A percentile compares a stretch with the other conserved stretches of the same genome.
phyloP scores from a whole-genome alignment of 2,113 vertebrate genomes.

The Trogon surrucura region DNA sequence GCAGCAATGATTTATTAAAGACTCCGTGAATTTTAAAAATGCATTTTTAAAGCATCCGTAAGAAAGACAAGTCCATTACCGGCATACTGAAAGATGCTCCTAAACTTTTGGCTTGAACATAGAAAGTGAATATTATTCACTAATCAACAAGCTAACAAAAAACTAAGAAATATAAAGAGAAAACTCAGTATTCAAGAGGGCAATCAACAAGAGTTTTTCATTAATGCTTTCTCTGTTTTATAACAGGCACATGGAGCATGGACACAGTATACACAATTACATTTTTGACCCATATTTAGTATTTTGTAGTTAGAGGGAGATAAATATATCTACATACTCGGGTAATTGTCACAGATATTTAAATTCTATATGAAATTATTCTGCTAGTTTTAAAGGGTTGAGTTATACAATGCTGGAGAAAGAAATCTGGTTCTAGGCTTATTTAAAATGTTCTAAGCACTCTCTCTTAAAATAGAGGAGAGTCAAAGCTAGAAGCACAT shows the following conservation, averaged over 20 bases:
- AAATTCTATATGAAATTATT: background rate
- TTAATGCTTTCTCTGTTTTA: background rate
- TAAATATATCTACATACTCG: background rate
- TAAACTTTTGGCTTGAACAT: background rate
- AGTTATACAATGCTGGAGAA: background rate
- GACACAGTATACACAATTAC: background rate
- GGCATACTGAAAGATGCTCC: background rate
- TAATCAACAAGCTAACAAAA: background rate
- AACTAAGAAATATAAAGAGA: background rate
- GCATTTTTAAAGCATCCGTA: background rate
- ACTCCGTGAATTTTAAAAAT: background rate
- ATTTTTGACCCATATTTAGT: background rate
- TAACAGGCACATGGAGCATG: background rate
- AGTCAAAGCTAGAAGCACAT: conserved; percentile 22
- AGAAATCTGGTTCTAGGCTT: background rate
- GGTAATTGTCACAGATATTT: background rate
- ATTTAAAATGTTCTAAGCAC: background rate
- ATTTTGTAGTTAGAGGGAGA: background rate
- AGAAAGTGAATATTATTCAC: background rate
- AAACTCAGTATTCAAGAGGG: background rate
- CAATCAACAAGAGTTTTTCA: background rate
- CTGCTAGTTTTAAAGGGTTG: background rate
- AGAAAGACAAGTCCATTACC: background rate
- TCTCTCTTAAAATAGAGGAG: background rate
- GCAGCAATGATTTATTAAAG: background rate